Base-by-base conservation (phyloP, 2,888 invertebrate genomes). In the Rhyacophila evoluta region DNA sequence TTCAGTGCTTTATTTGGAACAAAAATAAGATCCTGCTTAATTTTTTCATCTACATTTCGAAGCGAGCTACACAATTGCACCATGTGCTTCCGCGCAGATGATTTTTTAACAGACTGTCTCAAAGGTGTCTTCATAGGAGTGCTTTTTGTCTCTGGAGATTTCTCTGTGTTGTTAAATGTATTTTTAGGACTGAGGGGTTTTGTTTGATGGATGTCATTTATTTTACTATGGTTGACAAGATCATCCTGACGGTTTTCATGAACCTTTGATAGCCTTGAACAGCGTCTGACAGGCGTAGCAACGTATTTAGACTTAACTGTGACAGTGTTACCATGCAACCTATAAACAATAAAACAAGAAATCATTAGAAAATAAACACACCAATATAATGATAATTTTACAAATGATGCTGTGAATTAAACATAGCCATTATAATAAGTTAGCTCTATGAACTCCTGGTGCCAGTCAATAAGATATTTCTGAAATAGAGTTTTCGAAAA, bases 1-100 rank as follows among this genome's bases (percentile, higher is more conserved):
- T 77, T 80, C 10, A 82, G 74, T 1, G 82, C 82, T 27, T 82
- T 82, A 33, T 82, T 82, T 5, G 82, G 82, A 2, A 82, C 79
- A 77, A 82, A 82, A 5, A 81, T 73, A 41, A 82, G 25, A 25
- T 77, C 74, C 19, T 75, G 71, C 39, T 77, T 75, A 19, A 79
- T 79, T 70, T 81, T 79, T 2, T 80, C 79, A 41, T 82, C 79
- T 1, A 82, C 76, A 28, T 77, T 79, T 36, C 72, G 78, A 3
- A 82, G 71, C 1, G 82, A 80, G 25, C 79, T 79, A 55, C 80
- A 77, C 36, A 82, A 37, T 37, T 82, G 81, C 11, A 82, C 79
- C 15, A 81, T 68, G 33, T 78, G 80, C 27, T 79, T 78, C 41
- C 80, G 70, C 10, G 69, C 74, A 2, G 68, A 33, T 1, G 78